A percentile compares a stretch with the other conserved stretches of the same genome.
These are phyloP conservation scores for Ictidomys tridecemlineatus DNA, from an alignment of 2,113 vertebrate species.

Conservation along the genomic window DNA sequence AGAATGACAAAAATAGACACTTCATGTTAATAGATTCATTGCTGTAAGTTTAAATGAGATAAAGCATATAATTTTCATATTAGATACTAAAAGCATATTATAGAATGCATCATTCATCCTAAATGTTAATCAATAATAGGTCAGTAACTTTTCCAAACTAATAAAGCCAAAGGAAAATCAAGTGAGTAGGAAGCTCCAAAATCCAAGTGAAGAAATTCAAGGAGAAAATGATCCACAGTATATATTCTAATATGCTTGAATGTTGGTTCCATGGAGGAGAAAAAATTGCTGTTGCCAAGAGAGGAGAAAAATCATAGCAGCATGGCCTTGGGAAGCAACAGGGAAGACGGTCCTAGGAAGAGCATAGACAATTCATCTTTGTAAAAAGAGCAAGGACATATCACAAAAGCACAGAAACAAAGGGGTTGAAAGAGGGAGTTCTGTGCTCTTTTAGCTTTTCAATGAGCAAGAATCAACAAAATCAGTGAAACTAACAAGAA, in stretches of 20 bases:
- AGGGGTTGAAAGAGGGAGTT: neutral
- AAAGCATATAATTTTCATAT: constrained; percentile 14
- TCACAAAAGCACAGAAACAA: neutral
- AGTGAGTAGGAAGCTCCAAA: neutral
- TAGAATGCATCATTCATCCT: neutral
- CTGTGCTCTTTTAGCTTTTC: neutral
- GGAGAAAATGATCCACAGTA: neutral
- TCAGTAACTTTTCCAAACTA: neutral
- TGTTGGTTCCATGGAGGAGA: neutral
- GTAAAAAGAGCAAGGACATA: neutral
- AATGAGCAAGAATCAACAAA: neutral
- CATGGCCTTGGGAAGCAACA: neutral
- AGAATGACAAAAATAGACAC: constrained; percentile 3
- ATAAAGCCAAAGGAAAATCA: neutral
- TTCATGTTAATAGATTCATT: neutral
- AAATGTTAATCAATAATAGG: neutral
- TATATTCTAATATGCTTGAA: neutral
- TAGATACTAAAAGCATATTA: neutral
- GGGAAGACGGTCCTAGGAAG: neutral
- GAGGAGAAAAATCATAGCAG: neutral
- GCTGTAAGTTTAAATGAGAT: neutral
- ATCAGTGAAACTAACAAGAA: neutral
- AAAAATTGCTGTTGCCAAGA: neutral
- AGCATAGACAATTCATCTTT: neutral
- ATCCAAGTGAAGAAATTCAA: neutral